A percentile compares a stretch with the other conserved stretches of the same genome.
These are phyloP conservation scores for Diadema setosum DNA, from an alignment of 35 echinoderm and acorn worm genomes.

Conservation along the genomic window DNA sequence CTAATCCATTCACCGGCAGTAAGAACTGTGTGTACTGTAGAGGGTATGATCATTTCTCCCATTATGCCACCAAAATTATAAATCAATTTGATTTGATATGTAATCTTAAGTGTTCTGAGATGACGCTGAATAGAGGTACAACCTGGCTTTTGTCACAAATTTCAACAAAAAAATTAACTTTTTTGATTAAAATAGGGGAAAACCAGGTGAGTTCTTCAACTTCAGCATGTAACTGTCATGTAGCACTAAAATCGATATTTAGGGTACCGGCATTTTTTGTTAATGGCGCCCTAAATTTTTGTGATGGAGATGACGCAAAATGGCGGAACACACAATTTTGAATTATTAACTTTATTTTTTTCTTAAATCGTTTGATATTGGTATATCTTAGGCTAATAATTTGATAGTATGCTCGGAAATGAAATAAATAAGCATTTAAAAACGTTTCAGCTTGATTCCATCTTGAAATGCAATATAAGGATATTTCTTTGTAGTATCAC, in stretches of 20 bases:
- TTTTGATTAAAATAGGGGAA: too few species aligned
- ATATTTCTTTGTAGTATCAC: not conserved
- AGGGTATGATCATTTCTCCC: not conserved
- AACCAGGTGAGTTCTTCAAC: too few species aligned
- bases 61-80: not conserved
- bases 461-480: not conserved
- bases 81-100: not conserved
- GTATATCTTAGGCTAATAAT: not conserved
- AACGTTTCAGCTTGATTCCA: not conserved
- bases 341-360: not conserved
- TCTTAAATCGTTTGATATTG: not conserved
- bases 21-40: not conserved
- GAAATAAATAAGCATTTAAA: not conserved
- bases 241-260: too few species aligned
- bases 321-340: not conserved
- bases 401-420: not conserved
- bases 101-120: not conserved
- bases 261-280: not conserved
- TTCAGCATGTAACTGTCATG: too few species aligned
- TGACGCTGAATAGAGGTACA: not conserved
- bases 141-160: not conserved
- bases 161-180: not conserved
- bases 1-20: not conserved
- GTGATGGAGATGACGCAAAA: not conserved
- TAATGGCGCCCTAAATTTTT: not conserved